These are phyloP conservation scores for Apamea anceps DNA, from an alignment of 2,888 invertebrate species.

Conservation along the genomic window DNA sequence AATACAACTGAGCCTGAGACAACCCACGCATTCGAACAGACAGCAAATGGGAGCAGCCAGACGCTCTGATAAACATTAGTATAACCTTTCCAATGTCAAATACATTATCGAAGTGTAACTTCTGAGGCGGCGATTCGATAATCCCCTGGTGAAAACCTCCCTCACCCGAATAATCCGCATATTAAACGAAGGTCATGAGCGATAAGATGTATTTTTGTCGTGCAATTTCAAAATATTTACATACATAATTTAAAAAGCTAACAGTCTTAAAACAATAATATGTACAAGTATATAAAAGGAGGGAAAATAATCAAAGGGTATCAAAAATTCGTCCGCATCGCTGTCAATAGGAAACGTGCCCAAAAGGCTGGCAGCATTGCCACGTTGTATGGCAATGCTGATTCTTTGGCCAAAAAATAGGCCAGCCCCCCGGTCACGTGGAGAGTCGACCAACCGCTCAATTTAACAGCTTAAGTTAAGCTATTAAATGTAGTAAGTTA, in stretches of 20 bases:
- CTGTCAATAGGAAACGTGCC: too few relatives aligned
- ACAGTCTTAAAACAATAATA: too few relatives aligned
- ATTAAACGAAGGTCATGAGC: not conserved
- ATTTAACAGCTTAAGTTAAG: too few relatives aligned
- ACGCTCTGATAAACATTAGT: not conserved
- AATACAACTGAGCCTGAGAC: not conserved
- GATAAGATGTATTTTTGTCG: not conserved
- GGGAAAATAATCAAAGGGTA: too few relatives aligned
- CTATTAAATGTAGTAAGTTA: not conserved
- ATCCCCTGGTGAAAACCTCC: not conserved
- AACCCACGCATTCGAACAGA: not conserved
- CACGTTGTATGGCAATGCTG: too few relatives aligned
- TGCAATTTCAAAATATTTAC: not conserved
- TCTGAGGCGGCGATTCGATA: not conserved
- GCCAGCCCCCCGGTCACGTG: too few relatives aligned
- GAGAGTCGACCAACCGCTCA: too few relatives aligned
- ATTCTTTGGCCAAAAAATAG: too few relatives aligned
- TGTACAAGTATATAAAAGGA: too few relatives aligned
- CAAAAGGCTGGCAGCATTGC: too few relatives aligned
- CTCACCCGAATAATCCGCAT: not conserved
- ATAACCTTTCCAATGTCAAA: conserved; percentile 3
- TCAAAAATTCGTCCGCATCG: too few relatives aligned
- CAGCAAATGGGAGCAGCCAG: not conserved
- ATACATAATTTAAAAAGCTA: too few relatives aligned
- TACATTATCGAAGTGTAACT: not conserved